Base-by-base conservation (phyloP, 2,888 invertebrate genomes). In the Phengaris alcon region DNA sequence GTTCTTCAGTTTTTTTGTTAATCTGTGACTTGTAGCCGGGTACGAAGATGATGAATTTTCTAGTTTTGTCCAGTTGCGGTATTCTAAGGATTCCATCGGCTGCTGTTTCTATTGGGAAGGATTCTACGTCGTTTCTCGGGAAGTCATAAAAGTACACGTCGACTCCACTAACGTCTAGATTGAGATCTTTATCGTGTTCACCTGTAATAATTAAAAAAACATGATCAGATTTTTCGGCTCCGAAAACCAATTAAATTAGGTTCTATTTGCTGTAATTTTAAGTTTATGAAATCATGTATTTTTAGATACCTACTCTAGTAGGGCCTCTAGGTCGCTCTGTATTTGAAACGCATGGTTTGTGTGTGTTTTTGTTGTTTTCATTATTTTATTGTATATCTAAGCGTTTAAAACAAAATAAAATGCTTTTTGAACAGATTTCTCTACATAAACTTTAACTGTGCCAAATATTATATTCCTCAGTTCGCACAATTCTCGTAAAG, bases 1-100 rank as follows among this genome's bases (percentile, higher is more conserved):
- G 84, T 76, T 88, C 84, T 76, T 89, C 91, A 2, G 88, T 89
- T 55, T 83, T 86, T 72, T 88, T 89, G 78, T 89, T 83, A 64
- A 93, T 92, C 57, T 88, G 82, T 0, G 93, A 90, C 74, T 89
- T 91, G 80, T 86, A 93, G 4, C 93, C 93, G 0, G 86, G 87
- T 2, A 92, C 88, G 77, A 90, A 92, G 81, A 92, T 82, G 35
- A 90, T 84, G 78, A 91, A 87, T 76, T 85, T 84, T 55, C 83
- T 88, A 10, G 79, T 81, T 80, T 86, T 88, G 77, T 90, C 87
- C 6, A 93, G 81, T 22, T 80, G 80, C 15, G 82, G 75, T 2
- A 86, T 79, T 3, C 81, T 78, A 3, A 90, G 85, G 76, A 93
- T 91, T 35, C 87, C 85, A 59, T 82, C 79, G 0, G 87, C 89